Percentiles rank a stretch among this genome's conserved stretches.
phyloP scores from a whole-genome alignment of 2,113 vertebrate species.

The Serilophus lunatus region DNA sequence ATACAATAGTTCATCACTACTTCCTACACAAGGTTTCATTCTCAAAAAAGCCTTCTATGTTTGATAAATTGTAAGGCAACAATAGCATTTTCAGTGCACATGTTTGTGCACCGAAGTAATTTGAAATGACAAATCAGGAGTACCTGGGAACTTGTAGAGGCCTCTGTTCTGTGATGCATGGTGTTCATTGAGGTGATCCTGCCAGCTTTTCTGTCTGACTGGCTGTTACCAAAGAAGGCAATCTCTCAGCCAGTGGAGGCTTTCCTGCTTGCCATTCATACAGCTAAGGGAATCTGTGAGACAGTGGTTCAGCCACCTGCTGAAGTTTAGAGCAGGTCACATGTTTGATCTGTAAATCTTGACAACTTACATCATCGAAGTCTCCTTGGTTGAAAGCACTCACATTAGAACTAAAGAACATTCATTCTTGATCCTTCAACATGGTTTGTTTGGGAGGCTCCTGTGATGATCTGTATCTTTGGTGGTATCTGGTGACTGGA shows the following conservation, averaged over 20 bases:
- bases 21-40: neutral
- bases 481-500: neutral
- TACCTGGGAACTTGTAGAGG: neutral
- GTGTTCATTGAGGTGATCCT: neutral
- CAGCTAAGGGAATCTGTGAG: neutral
- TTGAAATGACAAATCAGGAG: neutral
- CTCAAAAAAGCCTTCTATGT: neutral
- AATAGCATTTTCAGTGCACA: neutral
- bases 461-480: neutral
- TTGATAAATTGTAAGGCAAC: neutral
- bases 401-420: neutral
- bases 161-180: neutral
- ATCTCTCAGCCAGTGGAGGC: neutral
- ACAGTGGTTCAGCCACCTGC: neutral
- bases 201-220: neutral
- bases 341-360: conserved; percentile 23
- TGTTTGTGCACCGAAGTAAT: neutral
- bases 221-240: neutral
- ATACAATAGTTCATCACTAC: neutral
- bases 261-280: neutral
- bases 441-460: neutral
- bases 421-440: neutral
- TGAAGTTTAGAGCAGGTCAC: neutral
- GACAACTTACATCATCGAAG: neutral
- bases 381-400: neutral